Evolutionary conservation across 2,888 invertebrate species (phyloP), one percentile per base, ranked within the genome.

Genomic region (Criorhina ranunculi): DNA sequence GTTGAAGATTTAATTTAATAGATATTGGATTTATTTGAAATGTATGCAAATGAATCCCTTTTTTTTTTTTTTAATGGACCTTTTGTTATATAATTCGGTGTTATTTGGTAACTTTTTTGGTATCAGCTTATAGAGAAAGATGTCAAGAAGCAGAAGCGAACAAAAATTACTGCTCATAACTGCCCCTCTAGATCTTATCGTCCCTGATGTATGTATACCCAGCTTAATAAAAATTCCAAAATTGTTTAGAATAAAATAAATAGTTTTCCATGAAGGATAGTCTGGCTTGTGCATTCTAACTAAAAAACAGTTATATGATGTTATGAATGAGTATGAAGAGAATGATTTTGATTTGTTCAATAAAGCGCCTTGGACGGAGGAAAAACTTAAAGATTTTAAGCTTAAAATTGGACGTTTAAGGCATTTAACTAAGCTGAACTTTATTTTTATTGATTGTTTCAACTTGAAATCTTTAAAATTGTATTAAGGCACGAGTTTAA

Each of bases 1-100:
- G 4, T 24, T 24, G 24, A 4, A 24, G 24, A 3, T 24, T 24
- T 19, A 49, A 49, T 49, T 19, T 49, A 24, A 49, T 42, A 19
- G 46, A 49, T 49, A 49, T 49, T 49, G 24, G 46, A 24, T 49
- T 19, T 44, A 17, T 44, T 44, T 44, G 51, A 64, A 60, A 49
- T 35, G 29, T 11, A 49, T 64, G 60, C 17, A 55, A 17, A 12
- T 35, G 33, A 12, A 3, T 17, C 6, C 12, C 17, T 70, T 9
- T 37, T 46, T 67, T 42, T 46, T 44, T 37, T 1, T 19, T 35
- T 49, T 35, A 49, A n/a, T 24, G 24, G 24, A 46, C 46, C 17
- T 46, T 19, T 17, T 49, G 24, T 46, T 46, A 46, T 49, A 19
- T 19, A 46, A 11, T 46, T 46, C 46, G 19, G 4, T 46, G 19